Conservation (phyloP, 1,140 invertebrate genomes). For the Zaprionus ghesquierei region DNA sequence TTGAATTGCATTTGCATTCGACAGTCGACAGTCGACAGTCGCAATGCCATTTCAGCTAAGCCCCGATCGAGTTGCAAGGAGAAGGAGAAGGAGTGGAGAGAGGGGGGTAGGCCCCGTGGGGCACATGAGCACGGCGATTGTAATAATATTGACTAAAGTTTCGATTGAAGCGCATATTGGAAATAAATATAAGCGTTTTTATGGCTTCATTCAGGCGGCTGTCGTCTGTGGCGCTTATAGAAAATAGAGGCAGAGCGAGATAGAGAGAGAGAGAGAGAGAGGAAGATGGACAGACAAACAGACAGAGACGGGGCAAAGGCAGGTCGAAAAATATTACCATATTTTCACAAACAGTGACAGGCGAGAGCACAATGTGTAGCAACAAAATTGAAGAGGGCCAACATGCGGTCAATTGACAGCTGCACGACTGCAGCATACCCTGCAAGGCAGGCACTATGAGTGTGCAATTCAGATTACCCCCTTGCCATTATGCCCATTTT, state of each 20-base stretch:
- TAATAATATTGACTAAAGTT: slow-evolving; percentile 54
- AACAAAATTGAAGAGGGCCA: slow-evolving; percentile 15
- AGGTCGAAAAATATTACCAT: slow-evolving; percentile 54
- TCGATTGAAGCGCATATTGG: slow-evolving; percentile 44
- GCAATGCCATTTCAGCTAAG: background rate
- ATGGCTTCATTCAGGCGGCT: slow-evolving; percentile 13
- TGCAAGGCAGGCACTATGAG: too few species aligned
- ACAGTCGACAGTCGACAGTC: background rate
- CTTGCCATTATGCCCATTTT: too few species aligned
- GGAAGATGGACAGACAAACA: too few species aligned
- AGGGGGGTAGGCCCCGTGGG: background rate
- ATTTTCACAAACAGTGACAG: slow-evolving; percentile 40
- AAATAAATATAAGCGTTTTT: slow-evolving; percentile 46
- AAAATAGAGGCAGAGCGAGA: background rate
- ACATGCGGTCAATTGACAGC: background rate
- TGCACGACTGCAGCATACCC: background rate
- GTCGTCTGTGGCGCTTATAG: slow-evolving; percentile 7
- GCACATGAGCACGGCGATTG: slow-evolving; percentile 26
- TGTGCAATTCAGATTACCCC: too few species aligned
- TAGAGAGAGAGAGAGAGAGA: background rate
- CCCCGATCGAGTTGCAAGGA: background rate
- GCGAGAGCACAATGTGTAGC: slow-evolving; percentile 15
- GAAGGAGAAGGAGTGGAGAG: background rate
- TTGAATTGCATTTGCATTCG: slow-evolving; percentile 22
- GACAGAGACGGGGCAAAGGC: background rate